Conservation (phyloP, 2,888 invertebrate species). For the Lamellibrachia satsuma region DNA sequence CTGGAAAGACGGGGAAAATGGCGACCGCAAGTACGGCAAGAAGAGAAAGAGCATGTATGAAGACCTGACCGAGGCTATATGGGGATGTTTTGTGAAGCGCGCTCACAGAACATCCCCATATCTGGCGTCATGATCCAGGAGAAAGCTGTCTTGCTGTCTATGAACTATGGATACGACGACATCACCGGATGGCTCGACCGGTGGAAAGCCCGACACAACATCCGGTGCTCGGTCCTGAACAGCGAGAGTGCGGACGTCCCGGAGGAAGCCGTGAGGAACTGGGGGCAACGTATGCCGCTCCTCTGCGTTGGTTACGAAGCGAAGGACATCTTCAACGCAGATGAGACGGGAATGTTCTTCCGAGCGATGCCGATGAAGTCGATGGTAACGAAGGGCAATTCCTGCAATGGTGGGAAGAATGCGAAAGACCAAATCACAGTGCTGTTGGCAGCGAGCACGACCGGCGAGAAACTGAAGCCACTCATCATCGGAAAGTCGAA, state of each 20-base stretch:
- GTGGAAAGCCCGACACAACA: constrained; percentile 18
- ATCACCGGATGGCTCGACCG: neutral
- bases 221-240: constrained; percentile 7
- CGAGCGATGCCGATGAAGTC: constrained; percentile 39
- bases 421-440: constrained; percentile 42
- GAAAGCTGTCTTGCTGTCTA: neutral
- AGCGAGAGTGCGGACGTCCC: constrained; percentile 17
- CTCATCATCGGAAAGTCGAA: constrained; percentile 28
- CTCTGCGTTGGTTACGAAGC: constrained; percentile 31
- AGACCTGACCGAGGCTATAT: neutral
- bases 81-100: neutral
- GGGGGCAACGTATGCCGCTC: constrained; percentile 20
- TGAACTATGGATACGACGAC: neutral
- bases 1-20: neutral
- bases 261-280: constrained; percentile 20
- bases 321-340: constrained; percentile 41
- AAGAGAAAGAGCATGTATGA: neutral
- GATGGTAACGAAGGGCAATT: constrained; percentile 32
- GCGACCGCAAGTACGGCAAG: neutral
- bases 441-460: constrained; percentile 38
- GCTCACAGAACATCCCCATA: neutral
- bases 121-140: neutral
- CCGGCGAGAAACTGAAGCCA: constrained; percentile 43
- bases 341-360: constrained; percentile 44
- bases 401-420: constrained; percentile 36